A percentile compares a stretch with the other conserved stretches of the same genome.
phyloP scores from a whole-genome alignment of 2,113 vertebrate species.

The Puma concolor region DNA sequence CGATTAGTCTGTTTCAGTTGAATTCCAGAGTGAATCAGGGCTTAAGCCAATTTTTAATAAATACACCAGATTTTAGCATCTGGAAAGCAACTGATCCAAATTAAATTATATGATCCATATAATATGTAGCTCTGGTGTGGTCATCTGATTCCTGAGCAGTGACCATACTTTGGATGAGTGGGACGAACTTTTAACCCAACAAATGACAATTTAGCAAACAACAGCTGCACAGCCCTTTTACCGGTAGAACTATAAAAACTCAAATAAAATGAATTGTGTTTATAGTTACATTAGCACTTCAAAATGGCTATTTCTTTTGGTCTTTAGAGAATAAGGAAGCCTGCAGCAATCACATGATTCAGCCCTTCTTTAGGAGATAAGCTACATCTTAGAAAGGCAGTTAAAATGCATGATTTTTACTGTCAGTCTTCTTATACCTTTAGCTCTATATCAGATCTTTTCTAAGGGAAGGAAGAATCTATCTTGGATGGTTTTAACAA shows the following conservation, averaged over 20 bases:
- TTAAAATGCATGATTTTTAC: conserved; percentile 64
- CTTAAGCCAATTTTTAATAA: conserved; percentile 71
- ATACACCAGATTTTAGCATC: conserved; percentile 83
- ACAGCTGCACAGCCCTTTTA: conserved; percentile 83
- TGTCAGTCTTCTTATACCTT: conserved; percentile 30
- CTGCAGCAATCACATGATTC: conserved; percentile 64
- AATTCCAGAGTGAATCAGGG: conserved; percentile 55
- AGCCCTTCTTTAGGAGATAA: conserved; percentile 53
- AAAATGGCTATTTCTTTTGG: conserved; percentile 70
- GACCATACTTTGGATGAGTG: conserved; percentile 77
- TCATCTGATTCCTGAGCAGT: conserved; percentile 86
- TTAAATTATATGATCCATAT: conserved; percentile 78
- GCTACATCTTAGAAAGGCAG: conserved; percentile 46
- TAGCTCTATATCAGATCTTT: conserved; percentile 55
- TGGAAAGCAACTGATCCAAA: conserved; percentile 82
- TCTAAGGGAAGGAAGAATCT: conserved; percentile 68
- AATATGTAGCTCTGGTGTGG: conserved; percentile 83
- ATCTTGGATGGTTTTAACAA: conserved; percentile 49
- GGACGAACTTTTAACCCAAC: conserved; percentile 84
- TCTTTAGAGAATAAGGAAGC: conserved; percentile 58
- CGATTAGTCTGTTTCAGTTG: conserved; percentile 63
- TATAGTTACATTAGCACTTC: conserved; percentile 80
- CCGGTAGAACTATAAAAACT: conserved; percentile 70
- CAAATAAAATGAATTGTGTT: conserved; percentile 68
- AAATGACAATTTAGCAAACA: conserved; percentile 82